Evolutionary conservation across 2,113 vertebrate genomes (phyloP).

Genomic region (Muntiacus muntjak): DNA sequence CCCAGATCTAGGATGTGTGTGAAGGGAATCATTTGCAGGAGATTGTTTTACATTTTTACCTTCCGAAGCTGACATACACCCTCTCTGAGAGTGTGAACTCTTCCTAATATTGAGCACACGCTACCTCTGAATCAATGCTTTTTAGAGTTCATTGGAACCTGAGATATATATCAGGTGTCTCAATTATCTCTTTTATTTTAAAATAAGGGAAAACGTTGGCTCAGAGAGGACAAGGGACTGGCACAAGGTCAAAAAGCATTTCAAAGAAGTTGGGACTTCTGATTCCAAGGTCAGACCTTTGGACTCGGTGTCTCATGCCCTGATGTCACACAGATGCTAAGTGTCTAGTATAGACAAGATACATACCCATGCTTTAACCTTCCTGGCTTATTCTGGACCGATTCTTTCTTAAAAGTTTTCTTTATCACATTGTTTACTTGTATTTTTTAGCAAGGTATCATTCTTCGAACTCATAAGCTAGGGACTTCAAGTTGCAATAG

Average conservation of each 20-base stretch:
- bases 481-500: background rate
- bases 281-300: constrained; percentile 27
- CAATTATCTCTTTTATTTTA: constrained; percentile 19
- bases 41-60: background rate
- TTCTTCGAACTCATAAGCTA: background rate
- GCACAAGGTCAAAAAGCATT: background rate
- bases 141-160: background rate
- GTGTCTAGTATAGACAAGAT: background rate
- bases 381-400: background rate
- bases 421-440: background rate
- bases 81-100: background rate
- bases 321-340: background rate
- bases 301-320: background rate
- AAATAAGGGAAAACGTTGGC: constrained; percentile 7
- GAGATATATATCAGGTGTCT: background rate
- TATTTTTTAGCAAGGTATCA: background rate
- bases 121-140: background rate
- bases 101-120: background rate
- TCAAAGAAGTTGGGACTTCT: background rate
- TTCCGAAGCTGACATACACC: background rate
- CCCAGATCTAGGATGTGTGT: background rate
- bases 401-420: background rate
- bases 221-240: background rate
- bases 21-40: background rate
- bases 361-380: background rate